Percentiles rank a stretch among this genome's conserved stretches.
Conservation (phyloP, 2,113 vertebrate species). For the Muscicapa adusta region DNA sequence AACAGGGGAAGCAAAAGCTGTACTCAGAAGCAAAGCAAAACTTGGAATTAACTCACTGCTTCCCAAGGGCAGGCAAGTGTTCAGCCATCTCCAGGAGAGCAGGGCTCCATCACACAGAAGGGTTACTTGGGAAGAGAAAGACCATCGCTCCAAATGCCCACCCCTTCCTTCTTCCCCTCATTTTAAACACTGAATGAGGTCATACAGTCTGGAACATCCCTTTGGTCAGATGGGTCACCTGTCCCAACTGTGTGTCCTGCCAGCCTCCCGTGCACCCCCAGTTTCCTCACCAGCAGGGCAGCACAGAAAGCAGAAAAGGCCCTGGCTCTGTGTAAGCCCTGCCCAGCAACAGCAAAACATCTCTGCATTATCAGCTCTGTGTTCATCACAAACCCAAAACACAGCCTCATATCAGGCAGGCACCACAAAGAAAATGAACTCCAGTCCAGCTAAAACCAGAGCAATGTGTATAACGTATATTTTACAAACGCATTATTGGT, state of each 20-base stretch:
- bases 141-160: background rate
- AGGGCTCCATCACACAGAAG: accelerated
- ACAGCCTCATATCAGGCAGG: background rate
- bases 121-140: background rate
- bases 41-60: background rate
- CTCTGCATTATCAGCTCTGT: background rate
- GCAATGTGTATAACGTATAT: background rate
- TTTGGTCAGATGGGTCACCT: background rate
- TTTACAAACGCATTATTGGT: background rate
- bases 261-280: too few species aligned
- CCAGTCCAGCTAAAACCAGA: background rate
- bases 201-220: background rate
- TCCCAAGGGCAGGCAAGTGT: background rate
- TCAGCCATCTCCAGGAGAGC: background rate
- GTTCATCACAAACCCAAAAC: background rate
- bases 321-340: background rate
- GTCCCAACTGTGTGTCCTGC: background rate
- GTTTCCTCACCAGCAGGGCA: accelerated
- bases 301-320: accelerated
- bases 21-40: background rate
- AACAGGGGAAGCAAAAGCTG: background rate
- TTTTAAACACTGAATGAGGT: background rate
- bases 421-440: background rate
- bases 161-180: background rate
- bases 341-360: background rate